Base-by-base conservation (phyloP, 2,113 vertebrate species). In the Otolemur garnettii region DNA sequence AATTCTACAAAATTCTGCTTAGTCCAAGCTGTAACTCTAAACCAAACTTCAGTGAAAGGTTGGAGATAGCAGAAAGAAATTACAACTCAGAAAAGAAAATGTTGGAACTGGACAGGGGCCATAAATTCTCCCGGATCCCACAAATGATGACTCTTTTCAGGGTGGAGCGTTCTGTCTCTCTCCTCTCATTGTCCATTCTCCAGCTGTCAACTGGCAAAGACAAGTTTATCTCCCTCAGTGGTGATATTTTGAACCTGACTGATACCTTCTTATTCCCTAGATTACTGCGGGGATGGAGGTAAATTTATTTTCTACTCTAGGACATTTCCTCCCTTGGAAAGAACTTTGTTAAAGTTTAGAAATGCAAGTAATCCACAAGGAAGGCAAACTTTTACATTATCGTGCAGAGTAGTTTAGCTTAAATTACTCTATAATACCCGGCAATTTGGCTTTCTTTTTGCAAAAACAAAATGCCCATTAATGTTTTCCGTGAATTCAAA, bases 11-110 rank as follows among this genome's bases (percentile, higher is more conserved):
- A 92, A 78, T 19, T 80, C 38, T 12, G 0, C 57, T 94, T 91
- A 81, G 79, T 75, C 42, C 33, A 80, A 87, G 74, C 55, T 94
- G 69, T 96, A 96, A 94, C 83, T 97, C 90, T 83, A 87, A 95
- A 60, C 72, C 78, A 93, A 91, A 97, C 69, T 93, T 95, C 50
- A 85, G 28, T 66, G 78, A 86, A 97, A 93, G 74, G 11, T 93
- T 81, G 11, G 74, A 96, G 89, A 91, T 91, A 97, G 28, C 78
- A 96, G 86, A 38, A 53, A 59, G 74, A 97, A 96, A 97, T 94
- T 93, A 93, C 72, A 95, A 22, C 62, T 68, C 28, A 55, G 85
- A 57, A 95, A 77, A 95, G 79, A 94, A 96, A 97, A 85, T 79
- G 60, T 82, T 90, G 77, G 8, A 62, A 33, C 0, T 13, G 71